A percentile compares a stretch with the other conserved stretches of the same genome.
Evolutionary conservation across 2,797 vertebrate genomes (phyloP).

Genomic region (Molothrus ater): DNA sequence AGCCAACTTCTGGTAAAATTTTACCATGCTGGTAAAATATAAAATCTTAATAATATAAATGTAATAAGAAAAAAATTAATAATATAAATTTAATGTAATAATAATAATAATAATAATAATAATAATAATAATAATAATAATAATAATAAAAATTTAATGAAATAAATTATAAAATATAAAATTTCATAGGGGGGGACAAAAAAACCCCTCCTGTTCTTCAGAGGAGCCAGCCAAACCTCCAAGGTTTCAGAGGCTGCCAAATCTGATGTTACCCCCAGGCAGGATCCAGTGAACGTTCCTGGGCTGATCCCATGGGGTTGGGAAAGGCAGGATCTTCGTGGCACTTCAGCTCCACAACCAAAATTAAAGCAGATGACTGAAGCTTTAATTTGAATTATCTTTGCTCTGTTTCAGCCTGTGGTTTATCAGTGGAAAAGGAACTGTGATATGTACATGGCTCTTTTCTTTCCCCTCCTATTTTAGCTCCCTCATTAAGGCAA

Average conservation of each 20-base stretch:
- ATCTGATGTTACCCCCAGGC: background rate
- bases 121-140: too few species aligned
- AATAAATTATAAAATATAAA: background rate
- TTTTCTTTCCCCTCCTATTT: background rate
- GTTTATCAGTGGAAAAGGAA: background rate
- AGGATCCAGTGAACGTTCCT: background rate
- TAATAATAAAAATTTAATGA: background rate
- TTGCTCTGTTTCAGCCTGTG: conserved; percentile 12
- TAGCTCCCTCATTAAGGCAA: background rate
- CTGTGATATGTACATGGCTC: background rate
- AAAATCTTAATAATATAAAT: background rate
- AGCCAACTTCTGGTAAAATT: background rate
- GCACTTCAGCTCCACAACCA: background rate
- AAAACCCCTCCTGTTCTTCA: background rate
- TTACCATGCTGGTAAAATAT: background rate
- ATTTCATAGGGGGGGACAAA: background rate
- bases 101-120: too few species aligned
- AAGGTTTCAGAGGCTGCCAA: background rate
- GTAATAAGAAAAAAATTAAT: background rate
- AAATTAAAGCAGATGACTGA: conserved; percentile 2
- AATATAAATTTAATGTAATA: background rate
- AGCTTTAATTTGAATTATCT: conserved; percentile 33
- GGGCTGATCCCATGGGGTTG: background rate
- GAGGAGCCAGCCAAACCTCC: background rate
- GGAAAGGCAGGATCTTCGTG: background rate